phyloP scores from a whole-genome alignment of 1,140 invertebrate genomes.

The Hyposmocoma kahamanoa region DNA sequence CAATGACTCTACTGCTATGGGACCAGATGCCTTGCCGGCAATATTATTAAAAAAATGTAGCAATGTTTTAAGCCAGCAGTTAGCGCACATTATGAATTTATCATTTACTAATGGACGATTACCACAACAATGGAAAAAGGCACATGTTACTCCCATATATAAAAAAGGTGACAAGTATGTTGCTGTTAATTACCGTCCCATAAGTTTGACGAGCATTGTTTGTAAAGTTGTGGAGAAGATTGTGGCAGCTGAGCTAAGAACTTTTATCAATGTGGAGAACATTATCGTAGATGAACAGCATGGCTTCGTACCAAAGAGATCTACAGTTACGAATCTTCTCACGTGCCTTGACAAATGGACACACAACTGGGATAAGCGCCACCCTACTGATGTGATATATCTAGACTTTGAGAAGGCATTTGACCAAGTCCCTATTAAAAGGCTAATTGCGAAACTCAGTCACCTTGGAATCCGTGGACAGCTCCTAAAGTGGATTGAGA shows the following conservation, averaged over 20 bases:
- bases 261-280: no score
- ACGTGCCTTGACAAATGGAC: constrained; percentile 8
- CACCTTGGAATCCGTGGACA: constrained; percentile 7
- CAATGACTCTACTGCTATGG: neutral
- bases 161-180: neutral
- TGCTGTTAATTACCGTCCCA: neutral
- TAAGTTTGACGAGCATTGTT: neutral
- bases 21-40: neutral
- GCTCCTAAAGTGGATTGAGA: constrained; percentile 14
- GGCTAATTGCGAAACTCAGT: constrained; percentile 11
- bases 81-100: neutral
- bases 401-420: constrained; percentile 15
- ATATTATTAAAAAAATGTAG: neutral
- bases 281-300: constrained; percentile 9
- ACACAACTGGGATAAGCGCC: neutral
- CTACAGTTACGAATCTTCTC: constrained; percentile 7
- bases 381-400: constrained; percentile 13
- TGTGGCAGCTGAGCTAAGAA: no score
- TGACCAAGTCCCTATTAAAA: constrained; percentile 8
- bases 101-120: neutral
- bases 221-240: constrained; percentile 1
- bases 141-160: neutral
- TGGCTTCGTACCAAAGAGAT: constrained; percentile 6
- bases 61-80: neutral
- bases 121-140: neutral